Evolutionary conservation across 2,113 vertebrate genomes (phyloP).

Genomic region (Mesembrinibis cayennensis): DNA sequence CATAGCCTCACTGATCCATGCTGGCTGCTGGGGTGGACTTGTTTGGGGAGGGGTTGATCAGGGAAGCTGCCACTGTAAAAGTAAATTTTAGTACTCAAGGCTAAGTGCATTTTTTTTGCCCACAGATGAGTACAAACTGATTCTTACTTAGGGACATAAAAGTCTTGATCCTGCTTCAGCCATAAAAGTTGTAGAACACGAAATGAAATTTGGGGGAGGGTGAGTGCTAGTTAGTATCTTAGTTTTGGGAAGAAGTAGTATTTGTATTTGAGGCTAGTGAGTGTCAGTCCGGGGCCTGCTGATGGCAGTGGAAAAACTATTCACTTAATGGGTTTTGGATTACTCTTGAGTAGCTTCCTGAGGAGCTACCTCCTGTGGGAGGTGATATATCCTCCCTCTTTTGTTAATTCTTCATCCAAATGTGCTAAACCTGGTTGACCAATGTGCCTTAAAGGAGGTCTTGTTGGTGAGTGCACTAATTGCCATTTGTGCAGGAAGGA

Average conservation of each 20-base stretch:
- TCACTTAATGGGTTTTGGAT: background rate
- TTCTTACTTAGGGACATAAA: background rate
- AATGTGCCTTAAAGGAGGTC: background rate
- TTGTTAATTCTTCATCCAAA: background rate
- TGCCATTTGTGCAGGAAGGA: background rate
- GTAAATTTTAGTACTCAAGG: background rate
- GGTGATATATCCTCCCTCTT: background rate
- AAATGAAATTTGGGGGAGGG: background rate
- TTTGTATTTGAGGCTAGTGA: background rate
- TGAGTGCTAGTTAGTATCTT: background rate
- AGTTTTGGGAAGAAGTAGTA: background rate
- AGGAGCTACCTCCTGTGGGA: too few relatives aligned
- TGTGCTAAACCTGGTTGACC: background rate
- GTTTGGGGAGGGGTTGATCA: background rate
- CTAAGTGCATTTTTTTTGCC: background rate
- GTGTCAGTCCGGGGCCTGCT: background rate
- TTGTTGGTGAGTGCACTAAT: background rate
- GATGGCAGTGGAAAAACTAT: constrained; percentile 5
- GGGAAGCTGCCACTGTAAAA: background rate
- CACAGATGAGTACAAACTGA: background rate
- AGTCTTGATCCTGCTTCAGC: background rate
- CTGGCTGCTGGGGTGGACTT: background rate
- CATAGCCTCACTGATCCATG: rapidly evolving
- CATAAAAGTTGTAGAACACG: background rate
- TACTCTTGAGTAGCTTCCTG: background rate